Percentiles rank a stretch among this genome's conserved stretches.
phyloP scores from a whole-genome alignment of 2,797 vertebrate species.

The Siniperca scherzeri region DNA sequence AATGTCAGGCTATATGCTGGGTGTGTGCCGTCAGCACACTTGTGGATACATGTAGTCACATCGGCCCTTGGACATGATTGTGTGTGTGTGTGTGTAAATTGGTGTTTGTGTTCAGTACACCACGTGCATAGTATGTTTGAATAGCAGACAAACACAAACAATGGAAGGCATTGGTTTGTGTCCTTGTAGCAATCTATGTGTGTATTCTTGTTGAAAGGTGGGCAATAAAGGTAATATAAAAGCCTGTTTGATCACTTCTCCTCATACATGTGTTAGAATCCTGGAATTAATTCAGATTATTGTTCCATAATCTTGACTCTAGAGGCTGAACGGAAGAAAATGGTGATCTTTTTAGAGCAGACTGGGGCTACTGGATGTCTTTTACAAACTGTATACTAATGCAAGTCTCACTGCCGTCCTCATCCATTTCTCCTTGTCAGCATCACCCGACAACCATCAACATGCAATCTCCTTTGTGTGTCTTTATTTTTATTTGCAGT shows the following conservation, averaged over 20 bases:
- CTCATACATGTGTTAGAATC: slow-evolving; percentile 31
- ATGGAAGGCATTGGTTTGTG: slow-evolving; percentile 46
- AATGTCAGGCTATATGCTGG: slow-evolving; percentile 67
- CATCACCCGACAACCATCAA: slow-evolving; percentile 78
- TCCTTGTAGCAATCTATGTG: slow-evolving; percentile 45
- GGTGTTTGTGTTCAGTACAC: slow-evolving; percentile 55
- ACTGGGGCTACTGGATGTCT: slow-evolving; percentile 37
- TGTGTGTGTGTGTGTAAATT: slow-evolving; percentile 37
- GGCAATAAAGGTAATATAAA: slow-evolving; percentile 33
- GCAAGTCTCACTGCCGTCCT: slow-evolving; percentile 74
- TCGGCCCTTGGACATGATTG: slow-evolving; percentile 52
- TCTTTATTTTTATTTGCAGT: slow-evolving; percentile 83
- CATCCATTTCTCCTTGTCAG: slow-evolving; percentile 72
- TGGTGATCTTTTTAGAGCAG: not conserved
- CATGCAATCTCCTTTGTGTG: slow-evolving; percentile 79
- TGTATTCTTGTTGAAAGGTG: slow-evolving; percentile 40
- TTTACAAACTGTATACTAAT: slow-evolving; percentile 60
- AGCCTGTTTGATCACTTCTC: slow-evolving; percentile 44
- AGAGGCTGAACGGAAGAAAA: slow-evolving; percentile 2
- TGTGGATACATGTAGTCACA: slow-evolving; percentile 65
- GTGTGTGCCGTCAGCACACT: slow-evolving; percentile 73
- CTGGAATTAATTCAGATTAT: slow-evolving; percentile 47
- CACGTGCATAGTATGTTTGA: slow-evolving; percentile 67
- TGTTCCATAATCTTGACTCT: slow-evolving; percentile 35
- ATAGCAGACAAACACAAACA: slow-evolving; percentile 69